These are phyloP conservation scores for Perizoma affinitatum DNA, from an alignment of 2,888 invertebrate genomes.

Conservation along the genomic window DNA sequence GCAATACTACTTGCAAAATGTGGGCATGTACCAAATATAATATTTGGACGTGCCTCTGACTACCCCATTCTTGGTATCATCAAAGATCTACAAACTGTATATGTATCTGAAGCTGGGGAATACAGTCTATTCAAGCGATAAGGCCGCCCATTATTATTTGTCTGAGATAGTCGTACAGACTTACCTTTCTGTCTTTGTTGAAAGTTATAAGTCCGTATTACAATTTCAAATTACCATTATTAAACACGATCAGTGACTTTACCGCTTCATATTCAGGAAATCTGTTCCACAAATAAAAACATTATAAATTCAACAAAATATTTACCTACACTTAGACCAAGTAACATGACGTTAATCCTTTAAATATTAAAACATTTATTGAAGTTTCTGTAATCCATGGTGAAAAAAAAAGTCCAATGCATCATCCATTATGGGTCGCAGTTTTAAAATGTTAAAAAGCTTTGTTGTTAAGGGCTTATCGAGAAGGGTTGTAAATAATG, in stretches of 20 bases:
- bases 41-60: no score
- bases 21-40: no score
- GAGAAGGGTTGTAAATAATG: conserved; percentile 83
- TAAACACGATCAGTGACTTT: not conserved
- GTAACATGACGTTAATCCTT: conserved; percentile 80
- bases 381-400: conserved; percentile 65
- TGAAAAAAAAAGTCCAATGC: conserved; percentile 68
- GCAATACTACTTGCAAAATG: no score
- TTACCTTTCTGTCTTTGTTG: no score
- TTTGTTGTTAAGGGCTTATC: conserved; percentile 80
- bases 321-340: conserved; percentile 44
- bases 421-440: conserved; percentile 70
- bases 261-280: conserved; percentile 36
- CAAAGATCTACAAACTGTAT: no score
- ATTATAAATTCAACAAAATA: conserved; percentile 49
- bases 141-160: no score
- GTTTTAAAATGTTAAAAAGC: conserved; percentile 83
- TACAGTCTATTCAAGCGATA: no score
- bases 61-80: no score
- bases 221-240: no score
- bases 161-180: no score
- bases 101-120: no score
- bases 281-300: conserved; percentile 60
- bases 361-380: conserved; percentile 83
- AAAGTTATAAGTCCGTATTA: no score